phyloP scores from a whole-genome alignment of 2,888 invertebrate species.

The Melanchra persicariae region DNA sequence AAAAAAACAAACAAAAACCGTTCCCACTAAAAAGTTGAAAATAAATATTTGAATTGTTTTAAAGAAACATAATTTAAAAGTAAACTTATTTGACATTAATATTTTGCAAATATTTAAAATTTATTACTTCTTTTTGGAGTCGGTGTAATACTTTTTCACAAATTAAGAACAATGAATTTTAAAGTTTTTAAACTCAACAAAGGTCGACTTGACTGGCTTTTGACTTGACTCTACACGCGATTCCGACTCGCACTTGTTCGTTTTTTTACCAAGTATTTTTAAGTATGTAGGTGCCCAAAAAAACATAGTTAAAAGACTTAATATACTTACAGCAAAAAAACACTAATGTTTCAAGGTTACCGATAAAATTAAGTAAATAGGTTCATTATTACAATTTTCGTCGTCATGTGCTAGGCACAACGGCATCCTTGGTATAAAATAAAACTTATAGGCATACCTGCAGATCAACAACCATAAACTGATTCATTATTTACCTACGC shows the following conservation, averaged over 20 bases:
- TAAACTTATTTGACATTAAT: too few species aligned
- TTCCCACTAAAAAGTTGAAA: too few species aligned
- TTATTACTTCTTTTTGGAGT: too few species aligned
- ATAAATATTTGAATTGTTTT: too few species aligned
- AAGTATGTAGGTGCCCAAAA: background rate
- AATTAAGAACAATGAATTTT: too few species aligned
- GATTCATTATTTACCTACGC: background rate
- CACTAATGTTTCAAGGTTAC: conserved; percentile 3
- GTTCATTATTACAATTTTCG: background rate
- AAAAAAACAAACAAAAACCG: too few species aligned
- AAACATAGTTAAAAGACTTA: background rate
- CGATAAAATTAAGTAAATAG: background rate
- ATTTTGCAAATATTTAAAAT: too few species aligned
- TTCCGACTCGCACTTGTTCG: background rate
- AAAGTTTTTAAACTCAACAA: too few species aligned
- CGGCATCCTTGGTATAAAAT: conserved; percentile 12
- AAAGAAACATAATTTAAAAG: too few species aligned
- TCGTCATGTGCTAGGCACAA: background rate
- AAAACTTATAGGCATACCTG: conserved; percentile 4
- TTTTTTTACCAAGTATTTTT: background rate
- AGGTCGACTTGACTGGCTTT: too few species aligned
- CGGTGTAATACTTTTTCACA: too few species aligned
- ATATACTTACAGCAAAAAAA: background rate
- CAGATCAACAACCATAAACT: conserved; percentile 3
- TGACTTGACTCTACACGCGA: background rate